Conservation (phyloP, 2,888 invertebrate species). For the Phlogophora meticulosa region DNA sequence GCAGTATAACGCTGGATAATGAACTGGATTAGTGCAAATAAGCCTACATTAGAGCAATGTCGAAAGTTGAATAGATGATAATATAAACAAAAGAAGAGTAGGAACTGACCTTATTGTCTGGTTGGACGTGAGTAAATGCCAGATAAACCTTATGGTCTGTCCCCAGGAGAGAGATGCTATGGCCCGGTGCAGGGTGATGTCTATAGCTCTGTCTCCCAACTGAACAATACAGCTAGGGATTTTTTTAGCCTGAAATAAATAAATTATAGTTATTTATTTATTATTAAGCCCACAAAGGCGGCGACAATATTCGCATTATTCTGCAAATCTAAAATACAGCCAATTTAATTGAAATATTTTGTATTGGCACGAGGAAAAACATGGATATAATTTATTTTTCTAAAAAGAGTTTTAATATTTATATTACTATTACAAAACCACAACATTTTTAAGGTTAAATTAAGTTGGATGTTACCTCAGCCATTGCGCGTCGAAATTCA, state of each 20-base stretch:
- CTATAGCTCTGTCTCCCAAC: slow-evolving; percentile 98
- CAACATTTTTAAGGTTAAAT: not conserved
- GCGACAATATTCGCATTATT: not conserved
- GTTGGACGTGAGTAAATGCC: slow-evolving; percentile 95
- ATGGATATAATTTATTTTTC: too few relatives aligned
- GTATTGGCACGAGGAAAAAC: too few relatives aligned
- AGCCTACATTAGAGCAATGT: too few relatives aligned
- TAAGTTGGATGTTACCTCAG: slow-evolving; percentile 92
- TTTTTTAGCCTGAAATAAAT: slow-evolving; percentile 92
- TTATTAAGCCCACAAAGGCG: not conserved
- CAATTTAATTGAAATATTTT: not conserved
- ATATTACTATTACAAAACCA: not conserved
- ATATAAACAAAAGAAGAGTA: not conserved
- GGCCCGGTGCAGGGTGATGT: slow-evolving; percentile 97
- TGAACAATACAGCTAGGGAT: slow-evolving; percentile 96
- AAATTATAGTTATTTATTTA: not conserved
- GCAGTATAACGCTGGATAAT: too few relatives aligned
- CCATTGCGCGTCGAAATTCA: slow-evolving; percentile 98
- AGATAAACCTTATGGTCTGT: slow-evolving; percentile 96
- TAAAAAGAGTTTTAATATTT: too few relatives aligned
- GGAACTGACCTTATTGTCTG: slow-evolving; percentile 94
- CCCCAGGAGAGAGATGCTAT: slow-evolving; percentile 96
- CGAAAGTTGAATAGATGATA: not conserved
- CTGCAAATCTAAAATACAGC: slow-evolving; percentile 7
- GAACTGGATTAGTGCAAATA: too few relatives aligned